A percentile compares a stretch with the other conserved stretches of the same genome.
Evolutionary conservation across 1,140 invertebrate genomes (phyloP).

Genomic region (Lordiphosa clarofinis): DNA sequence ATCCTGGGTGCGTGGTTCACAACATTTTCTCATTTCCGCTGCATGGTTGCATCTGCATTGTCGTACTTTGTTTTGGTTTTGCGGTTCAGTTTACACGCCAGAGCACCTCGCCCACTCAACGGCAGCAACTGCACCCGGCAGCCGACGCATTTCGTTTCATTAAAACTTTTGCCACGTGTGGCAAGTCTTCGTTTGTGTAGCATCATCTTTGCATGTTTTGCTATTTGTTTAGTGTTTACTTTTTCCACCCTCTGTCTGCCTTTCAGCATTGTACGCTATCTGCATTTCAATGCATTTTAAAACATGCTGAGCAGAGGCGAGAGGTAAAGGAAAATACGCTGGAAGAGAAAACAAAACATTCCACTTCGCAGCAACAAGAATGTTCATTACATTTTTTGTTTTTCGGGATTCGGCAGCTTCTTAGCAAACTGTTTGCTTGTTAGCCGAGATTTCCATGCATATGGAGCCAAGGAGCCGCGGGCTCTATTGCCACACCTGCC

Average conservation of each 20-base stretch:
- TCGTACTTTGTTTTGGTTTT: constrained; percentile 41
- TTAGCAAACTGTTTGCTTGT: constrained; percentile 51
- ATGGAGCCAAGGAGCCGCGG: constrained; percentile 50
- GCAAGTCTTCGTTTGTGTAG: constrained; percentile 24
- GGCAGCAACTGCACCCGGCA: constrained; percentile 11
- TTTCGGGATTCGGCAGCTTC: constrained; percentile 28
- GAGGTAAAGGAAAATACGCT: constrained; percentile 8
- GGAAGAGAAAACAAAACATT: background rate
- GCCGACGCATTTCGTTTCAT: constrained; percentile 67
- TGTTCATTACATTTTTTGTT: constrained; percentile 54
- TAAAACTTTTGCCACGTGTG: constrained; percentile 68
- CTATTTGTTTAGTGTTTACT: constrained; percentile 61
- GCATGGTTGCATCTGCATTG: constrained; percentile 29
- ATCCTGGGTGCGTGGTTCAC: constrained; percentile 2
- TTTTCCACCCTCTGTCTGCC: background rate
- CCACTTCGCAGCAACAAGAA: constrained; percentile 19
- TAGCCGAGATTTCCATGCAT: constrained; percentile 67
- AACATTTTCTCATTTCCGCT: constrained; percentile 66
- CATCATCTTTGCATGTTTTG: constrained; percentile 63
- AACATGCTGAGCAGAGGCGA: constrained; percentile 49
- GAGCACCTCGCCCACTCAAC: constrained; percentile 33
- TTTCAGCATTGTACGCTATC: constrained; percentile 29
- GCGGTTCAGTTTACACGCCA: constrained; percentile 62
- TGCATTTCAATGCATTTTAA: constrained; percentile 64
- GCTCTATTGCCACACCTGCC: constrained; percentile 50